phyloP scores from a whole-genome alignment of 1,140 invertebrate species.

The Apis laboriosa region DNA sequence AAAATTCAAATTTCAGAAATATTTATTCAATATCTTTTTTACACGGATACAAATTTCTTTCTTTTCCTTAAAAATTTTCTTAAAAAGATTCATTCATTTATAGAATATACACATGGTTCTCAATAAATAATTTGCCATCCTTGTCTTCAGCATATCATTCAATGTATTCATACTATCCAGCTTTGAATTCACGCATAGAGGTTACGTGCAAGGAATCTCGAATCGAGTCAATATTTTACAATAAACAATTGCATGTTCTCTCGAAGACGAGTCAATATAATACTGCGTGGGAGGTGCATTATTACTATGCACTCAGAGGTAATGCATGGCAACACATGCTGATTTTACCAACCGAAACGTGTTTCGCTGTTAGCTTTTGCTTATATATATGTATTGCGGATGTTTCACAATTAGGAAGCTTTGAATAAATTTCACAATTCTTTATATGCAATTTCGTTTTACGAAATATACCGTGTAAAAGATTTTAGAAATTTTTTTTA shows the following conservation, averaged over 20 bases:
- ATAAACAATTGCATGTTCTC: not conserved
- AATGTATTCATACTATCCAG: not conserved
- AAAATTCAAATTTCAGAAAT: too few relatives aligned
- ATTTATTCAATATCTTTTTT: too few relatives aligned
- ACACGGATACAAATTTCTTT: too few relatives aligned
- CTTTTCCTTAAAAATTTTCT: too few relatives aligned
- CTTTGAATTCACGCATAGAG: not conserved
- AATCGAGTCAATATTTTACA: not conserved
- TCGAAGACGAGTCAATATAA: slow-evolving; percentile 4
- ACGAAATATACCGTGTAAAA: too few relatives aligned
- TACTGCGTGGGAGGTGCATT: not conserved
- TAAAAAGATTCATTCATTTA: too few relatives aligned
- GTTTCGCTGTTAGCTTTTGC: not conserved
- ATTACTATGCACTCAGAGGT: not conserved
- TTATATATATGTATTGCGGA: too few relatives aligned
- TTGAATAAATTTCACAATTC: too few relatives aligned
- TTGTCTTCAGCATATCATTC: not conserved
- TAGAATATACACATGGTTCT: not conserved
- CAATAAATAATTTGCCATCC: not conserved
- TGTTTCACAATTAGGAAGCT: not conserved
- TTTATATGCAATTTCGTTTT: too few relatives aligned
- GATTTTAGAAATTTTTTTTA: too few relatives aligned
- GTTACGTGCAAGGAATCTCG: too few relatives aligned
- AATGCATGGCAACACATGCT: not conserved
- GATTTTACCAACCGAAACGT: not conserved